phyloP scores from a whole-genome alignment of 2,113 vertebrate genomes.

The Marmota monax region DNA sequence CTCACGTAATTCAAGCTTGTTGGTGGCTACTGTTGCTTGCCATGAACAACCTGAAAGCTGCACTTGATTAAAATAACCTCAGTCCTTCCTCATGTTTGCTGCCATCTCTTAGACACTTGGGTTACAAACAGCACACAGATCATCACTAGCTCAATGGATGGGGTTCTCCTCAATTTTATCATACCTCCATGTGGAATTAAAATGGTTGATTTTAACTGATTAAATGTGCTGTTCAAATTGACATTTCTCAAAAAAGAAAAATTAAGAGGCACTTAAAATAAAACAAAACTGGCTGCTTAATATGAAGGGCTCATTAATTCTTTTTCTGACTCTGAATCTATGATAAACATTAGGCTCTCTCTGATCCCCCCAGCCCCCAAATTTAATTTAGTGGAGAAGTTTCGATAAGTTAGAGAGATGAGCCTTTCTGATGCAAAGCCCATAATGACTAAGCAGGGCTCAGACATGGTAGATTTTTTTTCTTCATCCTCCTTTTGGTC shows the following conservation, averaged over 20 bases:
- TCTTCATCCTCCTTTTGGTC: not conserved
- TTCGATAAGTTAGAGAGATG: not conserved
- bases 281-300: not conserved
- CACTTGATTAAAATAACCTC: not conserved
- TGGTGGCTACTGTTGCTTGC: not conserved
- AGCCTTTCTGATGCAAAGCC: not conserved
- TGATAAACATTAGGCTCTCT: not conserved
- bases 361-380: not conserved
- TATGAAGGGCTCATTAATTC: not conserved
- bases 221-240: not conserved
- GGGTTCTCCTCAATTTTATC: not conserved
- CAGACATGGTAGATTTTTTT: accelerated
- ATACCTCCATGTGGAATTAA: not conserved
- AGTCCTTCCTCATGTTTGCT: not conserved
- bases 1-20: not conserved
- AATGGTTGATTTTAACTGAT: not conserved
- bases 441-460: not conserved
- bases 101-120: not conserved
- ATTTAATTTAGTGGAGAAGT: not conserved
- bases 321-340: constrained; percentile 1
- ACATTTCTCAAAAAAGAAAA: constrained; percentile 15
- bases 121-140: not conserved
- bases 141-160: not conserved
- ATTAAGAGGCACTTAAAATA: not conserved
- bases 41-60: not conserved